These are phyloP conservation scores for Gadopsis marmoratus DNA, from an alignment of 2,797 vertebrate species.

Conservation along the genomic window DNA sequence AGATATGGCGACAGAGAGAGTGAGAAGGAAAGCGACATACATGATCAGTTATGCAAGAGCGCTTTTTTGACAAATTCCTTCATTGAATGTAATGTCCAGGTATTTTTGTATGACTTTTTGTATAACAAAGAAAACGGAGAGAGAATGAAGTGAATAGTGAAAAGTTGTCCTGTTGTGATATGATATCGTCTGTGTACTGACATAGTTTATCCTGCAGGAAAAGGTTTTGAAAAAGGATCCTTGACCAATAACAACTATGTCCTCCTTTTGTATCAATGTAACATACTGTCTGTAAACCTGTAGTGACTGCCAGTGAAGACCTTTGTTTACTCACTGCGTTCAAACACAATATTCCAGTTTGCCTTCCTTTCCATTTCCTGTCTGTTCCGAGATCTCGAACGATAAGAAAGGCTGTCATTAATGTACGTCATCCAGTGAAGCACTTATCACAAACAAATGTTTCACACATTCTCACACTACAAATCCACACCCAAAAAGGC, in stretches of 20 bases:
- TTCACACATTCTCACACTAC: constrained; percentile 14
- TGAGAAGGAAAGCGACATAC: constrained; percentile 47
- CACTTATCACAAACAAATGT: constrained; percentile 26
- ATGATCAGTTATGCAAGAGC: constrained; percentile 75
- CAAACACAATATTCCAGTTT: constrained; percentile 58
- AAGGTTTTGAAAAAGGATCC: constrained; percentile 36
- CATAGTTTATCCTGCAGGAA: constrained; percentile 48
- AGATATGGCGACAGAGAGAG: constrained; percentile 35
- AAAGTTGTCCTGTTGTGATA: constrained; percentile 49
- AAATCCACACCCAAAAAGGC: constrained; percentile 18
- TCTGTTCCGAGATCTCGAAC: constrained; percentile 21
- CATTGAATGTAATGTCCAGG: constrained; percentile 81
- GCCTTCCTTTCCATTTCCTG: constrained; percentile 43
- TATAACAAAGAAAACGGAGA: constrained; percentile 67
- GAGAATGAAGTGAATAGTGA: constrained; percentile 35
- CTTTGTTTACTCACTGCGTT: constrained; percentile 25
- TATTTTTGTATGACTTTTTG: constrained; percentile 83
- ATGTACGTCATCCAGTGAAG: constrained; percentile 39
- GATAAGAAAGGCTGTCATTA: constrained; percentile 25
- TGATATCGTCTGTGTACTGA: constrained; percentile 47
- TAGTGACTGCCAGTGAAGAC: constrained; percentile 46
- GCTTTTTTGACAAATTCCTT: constrained; percentile 80
- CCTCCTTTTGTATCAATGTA: constrained; percentile 69
- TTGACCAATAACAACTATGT: constrained; percentile 52
- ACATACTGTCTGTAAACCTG: constrained; percentile 38